These are phyloP conservation scores for Seriola dumerili DNA, from an alignment of 2,113 vertebrate genomes.

Conservation along the genomic window DNA sequence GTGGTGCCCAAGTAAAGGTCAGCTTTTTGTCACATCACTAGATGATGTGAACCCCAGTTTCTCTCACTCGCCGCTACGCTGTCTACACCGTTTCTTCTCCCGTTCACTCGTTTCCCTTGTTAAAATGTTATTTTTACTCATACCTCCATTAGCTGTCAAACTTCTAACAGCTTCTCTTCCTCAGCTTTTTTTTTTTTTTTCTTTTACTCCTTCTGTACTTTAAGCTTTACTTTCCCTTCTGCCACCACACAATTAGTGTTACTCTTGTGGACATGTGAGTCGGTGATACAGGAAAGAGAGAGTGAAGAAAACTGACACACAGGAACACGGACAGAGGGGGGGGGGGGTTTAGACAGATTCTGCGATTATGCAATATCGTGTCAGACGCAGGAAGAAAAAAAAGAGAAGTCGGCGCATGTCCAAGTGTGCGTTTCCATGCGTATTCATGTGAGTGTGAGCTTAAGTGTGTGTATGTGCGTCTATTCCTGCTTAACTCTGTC, in stretches of 20 bases:
- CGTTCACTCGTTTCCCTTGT: neutral
- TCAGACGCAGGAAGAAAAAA: conserved; percentile 36
- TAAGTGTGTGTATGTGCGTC: conserved; percentile 17
- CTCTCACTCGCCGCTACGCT: no score
- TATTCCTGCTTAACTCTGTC: conserved; percentile 60
- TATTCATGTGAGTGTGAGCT: conserved; percentile 7
- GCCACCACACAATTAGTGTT: conserved; percentile 6
- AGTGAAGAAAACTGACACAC: conserved; percentile 27
- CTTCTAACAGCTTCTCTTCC: neutral
- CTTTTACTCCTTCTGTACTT: neutral
- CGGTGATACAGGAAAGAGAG: conserved; percentile 32
- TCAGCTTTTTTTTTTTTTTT: neutral
- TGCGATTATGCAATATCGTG: conserved; percentile 53
- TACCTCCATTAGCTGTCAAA: conserved; percentile 7
- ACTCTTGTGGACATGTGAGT: conserved; percentile 32
- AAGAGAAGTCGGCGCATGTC: conserved; percentile 6
- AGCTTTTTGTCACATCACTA: neutral
- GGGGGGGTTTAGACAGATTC: conserved; percentile 44
- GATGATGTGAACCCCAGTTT: neutral
- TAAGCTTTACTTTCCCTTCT: conserved; percentile 14
- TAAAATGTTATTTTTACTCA: neutral
- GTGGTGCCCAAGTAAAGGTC: no score
- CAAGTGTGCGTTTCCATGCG: conserved; percentile 29
- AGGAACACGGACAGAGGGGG: conserved; percentile 7
- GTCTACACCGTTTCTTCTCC: no score